Percentiles rank a stretch among this genome's conserved stretches.
Evolutionary conservation across 64 coral and sea anemone genomes (phyloP).

Genomic region (Porites lutea): DNA sequence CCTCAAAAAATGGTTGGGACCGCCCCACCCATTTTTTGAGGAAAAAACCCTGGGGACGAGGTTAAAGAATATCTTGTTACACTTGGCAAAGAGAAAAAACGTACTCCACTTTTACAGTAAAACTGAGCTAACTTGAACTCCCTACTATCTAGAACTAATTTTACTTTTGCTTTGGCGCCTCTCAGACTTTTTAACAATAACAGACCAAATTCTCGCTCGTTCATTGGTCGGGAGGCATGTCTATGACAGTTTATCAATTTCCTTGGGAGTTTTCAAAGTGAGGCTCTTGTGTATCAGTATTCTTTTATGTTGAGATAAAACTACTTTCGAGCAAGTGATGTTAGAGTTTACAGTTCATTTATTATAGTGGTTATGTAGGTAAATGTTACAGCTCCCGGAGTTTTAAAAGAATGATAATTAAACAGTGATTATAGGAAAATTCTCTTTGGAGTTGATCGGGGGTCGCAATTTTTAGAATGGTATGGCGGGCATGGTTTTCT

Average conservation of each 20-base stretch:
- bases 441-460: too few species aligned
- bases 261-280: background rate
- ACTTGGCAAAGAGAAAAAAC: background rate
- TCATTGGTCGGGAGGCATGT: background rate
- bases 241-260: background rate
- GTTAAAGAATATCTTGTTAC: background rate
- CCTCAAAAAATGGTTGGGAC: too few species aligned
- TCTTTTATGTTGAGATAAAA: background rate
- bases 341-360: background rate
- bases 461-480: too few species aligned
- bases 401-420: too few species aligned
- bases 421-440: too few species aligned
- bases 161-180: constrained; percentile 5
- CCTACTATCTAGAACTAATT: constrained; percentile 8
- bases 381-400: too few species aligned
- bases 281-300: background rate
- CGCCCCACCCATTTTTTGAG: too few species aligned
- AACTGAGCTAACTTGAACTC: constrained; percentile 10
- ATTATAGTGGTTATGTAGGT: background rate
- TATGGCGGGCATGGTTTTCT: too few species aligned
- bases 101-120: background rate
- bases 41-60: too few species aligned
- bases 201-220: background rate
- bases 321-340: background rate
- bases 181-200: constrained; percentile 12